Evolutionary conservation across 2,888 invertebrate genomes (phyloP), one percentile per base, ranked within the genome.

Genomic region (Ypsolopha scabrella): DNA sequence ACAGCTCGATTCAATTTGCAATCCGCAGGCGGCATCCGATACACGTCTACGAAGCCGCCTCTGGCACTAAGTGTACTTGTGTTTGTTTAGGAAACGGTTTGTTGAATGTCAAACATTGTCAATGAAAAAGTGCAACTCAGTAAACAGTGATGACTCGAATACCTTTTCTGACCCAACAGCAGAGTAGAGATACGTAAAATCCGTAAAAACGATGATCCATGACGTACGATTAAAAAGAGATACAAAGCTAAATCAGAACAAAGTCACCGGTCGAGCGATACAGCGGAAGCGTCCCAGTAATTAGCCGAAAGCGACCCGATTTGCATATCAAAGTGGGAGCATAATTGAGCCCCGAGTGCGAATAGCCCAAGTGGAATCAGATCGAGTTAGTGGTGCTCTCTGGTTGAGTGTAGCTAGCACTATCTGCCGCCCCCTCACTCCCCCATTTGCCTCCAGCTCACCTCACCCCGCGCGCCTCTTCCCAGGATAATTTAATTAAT

Each of bases 261-360:
- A 43, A 43, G 43, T 14, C 13, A 43, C 14, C 43, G 43, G 8
- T 13, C 24, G 24, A 43, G 37, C 33, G 37, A 50, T 36, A 35
- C 73, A 73, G 69, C 67, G 70, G 72, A 72, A 77, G 73, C 75
- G 73, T 76, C 75, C 77, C 78, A 73, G 75, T 81, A 81, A 82
- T 82, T 82, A 82, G 76, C 72, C 74, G 67, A 78, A 80, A 78
- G 75, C 76, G 75, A 75, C 70, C 65, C 72, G 74, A 85, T 85
- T 85, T 83, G 80, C 82, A 85, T 85, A 79, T 80, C 83, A 83
- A 83, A 85, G 82, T 75, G 75, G 74, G 73, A 63, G 75, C 72
- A 80, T 82, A 85, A 82, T 83, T 85, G 80, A 80, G 77, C 74
- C 70, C 67, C 63, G 72, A 76, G 77, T 75, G 81, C 78, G 83